phyloP scores from a whole-genome alignment of 2,888 invertebrate genomes.

The Sericinus montela region DNA sequence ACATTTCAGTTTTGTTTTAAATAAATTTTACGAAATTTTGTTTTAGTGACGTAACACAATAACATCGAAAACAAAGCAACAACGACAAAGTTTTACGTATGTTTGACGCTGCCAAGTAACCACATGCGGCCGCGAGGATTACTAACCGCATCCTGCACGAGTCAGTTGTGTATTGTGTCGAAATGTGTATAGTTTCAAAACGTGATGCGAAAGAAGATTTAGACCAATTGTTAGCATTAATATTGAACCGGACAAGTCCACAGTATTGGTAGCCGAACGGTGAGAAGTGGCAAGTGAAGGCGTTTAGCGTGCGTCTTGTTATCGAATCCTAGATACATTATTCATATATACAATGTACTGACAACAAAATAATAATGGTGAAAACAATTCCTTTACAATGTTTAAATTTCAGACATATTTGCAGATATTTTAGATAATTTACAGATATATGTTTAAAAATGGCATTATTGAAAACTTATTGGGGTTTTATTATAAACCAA shows the following conservation, averaged over 20 bases:
- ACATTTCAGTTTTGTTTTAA: too few relatives aligned
- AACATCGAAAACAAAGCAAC: constrained; percentile 15
- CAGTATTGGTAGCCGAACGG: constrained; percentile 1
- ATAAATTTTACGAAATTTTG: too few relatives aligned
- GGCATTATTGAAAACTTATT: too few relatives aligned
- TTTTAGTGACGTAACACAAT: too few relatives aligned
- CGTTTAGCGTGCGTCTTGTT: constrained; percentile 3
- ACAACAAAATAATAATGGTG: too few relatives aligned
- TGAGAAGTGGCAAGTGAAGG: neutral
- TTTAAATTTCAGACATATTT: too few relatives aligned
- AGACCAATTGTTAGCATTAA: constrained; percentile 31
- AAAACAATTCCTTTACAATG: too few relatives aligned
- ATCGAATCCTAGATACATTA: constrained; percentile 22
- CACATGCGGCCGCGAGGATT: constrained; percentile 42
- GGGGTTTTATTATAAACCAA: too few relatives aligned
- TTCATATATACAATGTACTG: constrained; percentile 16
- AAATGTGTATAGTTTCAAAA: constrained; percentile 13
- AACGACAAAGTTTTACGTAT: too few relatives aligned
- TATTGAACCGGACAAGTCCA: constrained; percentile 30
- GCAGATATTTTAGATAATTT: too few relatives aligned
- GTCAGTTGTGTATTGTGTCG: constrained; percentile 33
- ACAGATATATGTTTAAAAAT: too few relatives aligned
- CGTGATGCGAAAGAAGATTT: constrained; percentile 23
- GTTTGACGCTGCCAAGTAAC: constrained; percentile 29
- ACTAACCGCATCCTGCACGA: constrained; percentile 27